Evolutionary conservation across 2,797 vertebrate genomes (phyloP).

Genomic region (Podargus strigoides): DNA sequence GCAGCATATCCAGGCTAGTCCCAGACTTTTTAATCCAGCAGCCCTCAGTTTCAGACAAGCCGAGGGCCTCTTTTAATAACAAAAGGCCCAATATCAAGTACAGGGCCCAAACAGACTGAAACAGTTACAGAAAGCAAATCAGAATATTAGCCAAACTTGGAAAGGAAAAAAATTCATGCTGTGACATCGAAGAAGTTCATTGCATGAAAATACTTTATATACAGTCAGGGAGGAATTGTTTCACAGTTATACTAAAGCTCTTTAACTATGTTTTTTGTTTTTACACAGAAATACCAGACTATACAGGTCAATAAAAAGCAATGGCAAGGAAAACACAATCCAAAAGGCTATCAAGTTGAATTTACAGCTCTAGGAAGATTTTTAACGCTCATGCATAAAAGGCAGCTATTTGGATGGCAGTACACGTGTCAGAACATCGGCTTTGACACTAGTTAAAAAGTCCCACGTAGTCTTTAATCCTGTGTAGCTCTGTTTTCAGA

Average conservation of each 20-base stretch:
- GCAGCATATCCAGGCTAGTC: neutral
- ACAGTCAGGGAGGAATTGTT: neutral
- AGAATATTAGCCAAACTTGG: neutral
- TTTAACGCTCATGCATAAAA: neutral
- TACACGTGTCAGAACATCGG: neutral
- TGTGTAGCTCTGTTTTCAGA: neutral
- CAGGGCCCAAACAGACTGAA: neutral
- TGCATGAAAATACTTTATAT: neutral
- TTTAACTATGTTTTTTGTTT: neutral
- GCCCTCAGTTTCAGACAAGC: neutral
- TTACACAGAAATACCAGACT: neutral
- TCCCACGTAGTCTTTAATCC: neutral
- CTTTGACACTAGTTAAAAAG: neutral
- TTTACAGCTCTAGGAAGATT: neutral
- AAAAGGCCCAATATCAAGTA: neutral
- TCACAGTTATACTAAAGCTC: neutral
- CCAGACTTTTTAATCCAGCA: neutral
- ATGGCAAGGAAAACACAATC: neutral
- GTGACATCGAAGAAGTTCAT: neutral
- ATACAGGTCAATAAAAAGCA: neutral
- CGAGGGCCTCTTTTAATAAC: neutral
- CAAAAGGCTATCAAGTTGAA: neutral
- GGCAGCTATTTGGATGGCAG: neutral
- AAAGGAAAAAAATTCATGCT: neutral
- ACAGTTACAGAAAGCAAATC: neutral